Base-by-base conservation (phyloP, 1,140 invertebrate species). In the Polypedilum pembai region DNA sequence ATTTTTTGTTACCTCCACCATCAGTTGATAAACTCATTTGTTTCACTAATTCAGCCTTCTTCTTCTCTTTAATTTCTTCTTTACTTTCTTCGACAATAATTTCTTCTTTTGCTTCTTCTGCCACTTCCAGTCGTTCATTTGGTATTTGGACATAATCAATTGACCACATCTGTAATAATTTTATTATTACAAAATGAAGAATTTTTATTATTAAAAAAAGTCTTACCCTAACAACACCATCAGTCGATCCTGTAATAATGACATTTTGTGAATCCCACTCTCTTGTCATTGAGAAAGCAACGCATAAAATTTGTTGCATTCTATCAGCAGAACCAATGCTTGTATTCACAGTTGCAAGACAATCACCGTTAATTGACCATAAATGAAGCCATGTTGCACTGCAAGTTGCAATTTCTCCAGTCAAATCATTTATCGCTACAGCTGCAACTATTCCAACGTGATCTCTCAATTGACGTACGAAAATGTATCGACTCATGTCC, bases 261-360 rank as follows among this genome's bases (percentile, higher is more conserved):
- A 99, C 96, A 85, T 99, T 99, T 77, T 93, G 89, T 17, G 90
- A 87, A 85, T 99, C 98, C 98, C 98, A 99, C 84, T 99, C 98
- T 77, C 96, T 92, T 65, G 93, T 91, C 83, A 96, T 90, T 65
- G 92, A 95, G 83, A 95, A 96, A 12, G 91, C 88, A 45, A 94
- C 91, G 82, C 94, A 96, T 5, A 96, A 85, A 78, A 96, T 93
- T 80, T 95, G 93, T 78, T 94, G 91, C 87, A 92, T 91, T 77
- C 92, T 85, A 80, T 93, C 91, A 40, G 90, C 89, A 76, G 89
- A 85, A 33, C 92, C 90, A 69, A 94, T 86, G 83, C 90, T 90
- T 0, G 95, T 98, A 82, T 99, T 97, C 0, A 98, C 93, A 78
- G 88, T 89, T 7, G 96, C 95, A 74, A 99, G 84, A 75, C 92